A percentile compares a stretch with the other conserved stretches of the same genome.
Conservation (phyloP, 2,797 vertebrate species). For the Pseudomugil tenellus region DNA sequence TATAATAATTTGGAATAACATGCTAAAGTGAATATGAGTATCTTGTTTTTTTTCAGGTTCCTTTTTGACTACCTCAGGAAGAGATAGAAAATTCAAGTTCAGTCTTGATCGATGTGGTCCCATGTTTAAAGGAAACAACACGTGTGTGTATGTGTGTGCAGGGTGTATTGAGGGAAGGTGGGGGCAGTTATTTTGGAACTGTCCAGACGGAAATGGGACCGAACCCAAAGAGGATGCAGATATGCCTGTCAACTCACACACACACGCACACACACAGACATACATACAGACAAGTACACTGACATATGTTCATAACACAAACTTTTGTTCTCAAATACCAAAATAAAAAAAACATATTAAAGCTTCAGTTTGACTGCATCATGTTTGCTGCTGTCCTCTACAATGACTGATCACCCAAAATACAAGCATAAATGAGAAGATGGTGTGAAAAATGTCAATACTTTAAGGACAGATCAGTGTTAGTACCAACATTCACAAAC, state of each 20-base stretch:
- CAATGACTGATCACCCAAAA: constrained; percentile 32
- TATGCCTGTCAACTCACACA: constrained; percentile 75
- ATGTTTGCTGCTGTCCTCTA: constrained; percentile 55
- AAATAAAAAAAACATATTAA: constrained; percentile 11
- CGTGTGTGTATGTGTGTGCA: constrained; percentile 51
- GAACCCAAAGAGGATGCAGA: constrained; percentile 89
- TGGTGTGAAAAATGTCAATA: constrained; percentile 21
- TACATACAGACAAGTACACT: constrained; percentile 9
- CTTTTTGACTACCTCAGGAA: constrained; percentile 85
- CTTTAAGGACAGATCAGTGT: not conserved
- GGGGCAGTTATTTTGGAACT: constrained; percentile 89
- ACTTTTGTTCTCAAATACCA: constrained; percentile 8
- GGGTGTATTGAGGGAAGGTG: constrained; percentile 74
- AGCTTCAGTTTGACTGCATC: constrained; percentile 53
- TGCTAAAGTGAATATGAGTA: not conserved
- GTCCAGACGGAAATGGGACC: constrained; percentile 88
- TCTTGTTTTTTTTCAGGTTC: constrained; percentile 42
- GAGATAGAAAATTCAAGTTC: constrained; percentile 89
- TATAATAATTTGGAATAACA: not conserved
- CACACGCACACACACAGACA: constrained; percentile 15
- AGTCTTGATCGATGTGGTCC: constrained; percentile 90
- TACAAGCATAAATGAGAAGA: constrained; percentile 8
- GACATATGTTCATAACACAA: constrained; percentile 7
- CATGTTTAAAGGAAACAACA: constrained; percentile 87
- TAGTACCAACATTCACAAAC: not conserved